Evolutionary conservation across 2,797 vertebrate species (phyloP), one percentile per base, ranked within the genome.

Genomic region (Pangasius mekongensis): DNA sequence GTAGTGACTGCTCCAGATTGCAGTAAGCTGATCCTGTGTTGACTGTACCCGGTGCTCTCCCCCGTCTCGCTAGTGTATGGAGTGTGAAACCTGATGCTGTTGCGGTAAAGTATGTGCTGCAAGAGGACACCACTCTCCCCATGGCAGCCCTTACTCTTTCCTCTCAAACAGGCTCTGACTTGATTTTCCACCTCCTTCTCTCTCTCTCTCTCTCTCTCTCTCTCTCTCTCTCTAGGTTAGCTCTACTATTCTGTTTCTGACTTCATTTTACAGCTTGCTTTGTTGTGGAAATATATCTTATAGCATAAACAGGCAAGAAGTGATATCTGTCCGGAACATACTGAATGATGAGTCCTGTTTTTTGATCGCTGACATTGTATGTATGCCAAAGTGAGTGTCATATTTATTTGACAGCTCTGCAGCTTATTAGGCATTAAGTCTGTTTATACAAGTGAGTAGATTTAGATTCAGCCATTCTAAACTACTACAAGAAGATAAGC

Each of bases 31-130:
- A 96, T 95, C 92, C 90, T 86, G 62, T 84, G 91, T 88, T 89
- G 94, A 92, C 94, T 91, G 90, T 90, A 93, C 93, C 90, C 92
- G 91, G 92, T 92, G 92, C 94, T 94, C 94, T 82, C 73, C 49
- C 89, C 89, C 91, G 94, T 87, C 88, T 89, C 60, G 27, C 60
- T 92, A 92, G 90, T 93, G 90, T 94, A 95, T 94, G 93, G 94
- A 93, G 93, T 95, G 93, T 94, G 95, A 94, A 95, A 96, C 93
- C 94, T 93, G 95, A 96, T 93, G 93, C 94, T 94, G 94, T 94
- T 95, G 94, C 94, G 94, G 94, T 95, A 94, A 95, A 95, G 95
- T 95, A 95, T 95, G 95, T 94, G 87, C 93, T 95, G 95, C 95
- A 96, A 96, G 93, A 94, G 94, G 95, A 96, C 94, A 96, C 95